Conservation (phyloP, 2,113 vertebrate genomes). For the Tauraco erythrolophus region DNA sequence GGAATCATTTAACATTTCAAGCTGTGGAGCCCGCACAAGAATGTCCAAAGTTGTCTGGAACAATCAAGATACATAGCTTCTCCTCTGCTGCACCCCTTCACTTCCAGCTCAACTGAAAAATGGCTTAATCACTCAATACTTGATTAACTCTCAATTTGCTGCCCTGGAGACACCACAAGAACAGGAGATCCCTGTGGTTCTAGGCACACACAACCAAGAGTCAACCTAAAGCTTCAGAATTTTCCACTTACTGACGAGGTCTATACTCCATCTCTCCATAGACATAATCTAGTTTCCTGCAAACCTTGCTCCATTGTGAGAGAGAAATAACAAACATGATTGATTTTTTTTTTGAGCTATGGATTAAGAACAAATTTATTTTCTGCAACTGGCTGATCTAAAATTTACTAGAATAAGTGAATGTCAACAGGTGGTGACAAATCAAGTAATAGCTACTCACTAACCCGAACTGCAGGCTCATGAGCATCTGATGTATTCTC, state of each 20-base stretch:
- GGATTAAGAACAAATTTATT: background rate
- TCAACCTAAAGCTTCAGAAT: background rate
- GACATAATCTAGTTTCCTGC: background rate
- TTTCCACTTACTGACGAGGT: background rate
- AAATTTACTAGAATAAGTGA: background rate
- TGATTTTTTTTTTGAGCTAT: background rate
- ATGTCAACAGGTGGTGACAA: background rate
- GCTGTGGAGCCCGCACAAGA: background rate
- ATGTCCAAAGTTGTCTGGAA: background rate
- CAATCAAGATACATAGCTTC: background rate
- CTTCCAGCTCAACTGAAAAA: background rate
- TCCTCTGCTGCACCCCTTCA: background rate
- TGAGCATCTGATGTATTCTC: background rate
- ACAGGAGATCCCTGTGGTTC: background rate
- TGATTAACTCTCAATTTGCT: background rate
- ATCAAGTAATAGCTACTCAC: background rate
- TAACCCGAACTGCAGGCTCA: conserved; percentile 70
- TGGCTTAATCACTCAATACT: background rate
- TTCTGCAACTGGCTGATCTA: background rate
- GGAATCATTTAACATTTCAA: background rate
- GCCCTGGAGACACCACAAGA: background rate
- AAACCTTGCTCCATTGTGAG: background rate
- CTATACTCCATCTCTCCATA: background rate
- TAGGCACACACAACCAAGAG: background rate
- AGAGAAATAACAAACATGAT: background rate